phyloP scores from a whole-genome alignment of 2,888 invertebrate genomes.

The Chorisops tibialis region DNA sequence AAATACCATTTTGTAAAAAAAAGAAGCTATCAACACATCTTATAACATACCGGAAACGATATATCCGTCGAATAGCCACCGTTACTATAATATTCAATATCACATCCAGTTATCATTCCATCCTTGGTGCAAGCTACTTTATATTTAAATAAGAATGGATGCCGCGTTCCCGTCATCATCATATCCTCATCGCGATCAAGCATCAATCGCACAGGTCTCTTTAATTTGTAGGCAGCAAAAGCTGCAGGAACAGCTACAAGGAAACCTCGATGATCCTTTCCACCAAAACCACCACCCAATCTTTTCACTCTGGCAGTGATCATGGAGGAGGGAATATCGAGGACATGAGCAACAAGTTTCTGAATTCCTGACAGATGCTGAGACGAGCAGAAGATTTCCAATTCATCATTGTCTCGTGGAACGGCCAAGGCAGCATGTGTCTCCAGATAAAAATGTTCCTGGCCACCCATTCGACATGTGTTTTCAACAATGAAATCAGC shows the following conservation, averaged over 20 bases:
- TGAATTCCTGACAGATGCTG: slow-evolving; percentile 79
- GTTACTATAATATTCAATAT: slow-evolving; percentile 74
- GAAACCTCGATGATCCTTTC: slow-evolving; percentile 78
- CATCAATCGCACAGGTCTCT: slow-evolving; percentile 79
- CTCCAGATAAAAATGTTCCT: slow-evolving; percentile 97
- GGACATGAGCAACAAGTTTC: slow-evolving; percentile 65
- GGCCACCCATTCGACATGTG: slow-evolving; percentile 76
- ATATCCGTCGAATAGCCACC: slow-evolving; percentile 81
- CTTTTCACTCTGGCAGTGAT: slow-evolving; percentile 78
- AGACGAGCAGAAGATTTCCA: slow-evolving; percentile 79
- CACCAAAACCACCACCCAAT: slow-evolving; percentile 93
- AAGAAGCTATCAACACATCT: background rate
- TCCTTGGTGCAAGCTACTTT: slow-evolving; percentile 73
- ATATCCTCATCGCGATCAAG: slow-evolving; percentile 94
- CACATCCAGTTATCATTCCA: slow-evolving; percentile 71
- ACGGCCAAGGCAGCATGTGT: slow-evolving; percentile 71
- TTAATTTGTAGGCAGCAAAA: slow-evolving; percentile 74
- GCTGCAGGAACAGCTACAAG: slow-evolving; percentile 70
- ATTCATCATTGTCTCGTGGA: slow-evolving; percentile 77
- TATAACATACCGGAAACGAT: slow-evolving; percentile 63
- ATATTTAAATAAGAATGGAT: slow-evolving; percentile 84
- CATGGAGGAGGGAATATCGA: slow-evolving; percentile 70
- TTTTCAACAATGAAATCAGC: slow-evolving; percentile 75
- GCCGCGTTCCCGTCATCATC: slow-evolving; percentile 80
- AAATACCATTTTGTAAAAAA: background rate